phyloP scores from a whole-genome alignment of 1,140 invertebrate species.

The Arion vulgaris region DNA sequence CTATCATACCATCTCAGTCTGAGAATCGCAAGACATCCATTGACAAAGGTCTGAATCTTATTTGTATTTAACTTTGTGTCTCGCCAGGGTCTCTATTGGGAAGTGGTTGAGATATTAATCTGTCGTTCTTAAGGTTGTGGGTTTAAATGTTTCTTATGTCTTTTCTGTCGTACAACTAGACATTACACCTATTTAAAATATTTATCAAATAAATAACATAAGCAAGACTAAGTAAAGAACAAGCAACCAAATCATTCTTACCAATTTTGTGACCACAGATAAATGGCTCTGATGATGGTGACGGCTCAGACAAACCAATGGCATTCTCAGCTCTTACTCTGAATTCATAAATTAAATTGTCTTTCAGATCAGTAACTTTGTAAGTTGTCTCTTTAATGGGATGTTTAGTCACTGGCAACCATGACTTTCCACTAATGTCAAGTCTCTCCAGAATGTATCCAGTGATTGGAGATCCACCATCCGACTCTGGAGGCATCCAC shows the following conservation, averaged over 20 bases:
- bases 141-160: too few relatives aligned
- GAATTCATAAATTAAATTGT: slow-evolving; percentile 95
- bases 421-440: slow-evolving; percentile 75
- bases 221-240: not conserved
- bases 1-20: too few relatives aligned
- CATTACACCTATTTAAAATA: too few relatives aligned
- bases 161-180: too few relatives aligned
- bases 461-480: slow-evolving; percentile 93
- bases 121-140: too few relatives aligned
- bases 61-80: too few relatives aligned
- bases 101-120: too few relatives aligned
- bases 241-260: slow-evolving; percentile 34
- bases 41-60: too few relatives aligned
- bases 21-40: too few relatives aligned
- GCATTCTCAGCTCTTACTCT: slow-evolving; percentile 97
- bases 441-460: slow-evolving; percentile 83
- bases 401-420: slow-evolving; percentile 91
- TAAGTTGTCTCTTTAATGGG: slow-evolving; percentile 89
- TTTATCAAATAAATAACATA: too few relatives aligned
- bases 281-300: slow-evolving; percentile 61
- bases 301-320: slow-evolving; percentile 95
- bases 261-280: slow-evolving; percentile 88
- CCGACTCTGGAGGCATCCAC: slow-evolving; percentile 97
- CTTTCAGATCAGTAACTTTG: slow-evolving; percentile 84
- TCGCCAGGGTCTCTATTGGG: too few relatives aligned